phyloP scores from a whole-genome alignment of 2,113 vertebrate genomes.

The Pteropus alecto region DNA sequence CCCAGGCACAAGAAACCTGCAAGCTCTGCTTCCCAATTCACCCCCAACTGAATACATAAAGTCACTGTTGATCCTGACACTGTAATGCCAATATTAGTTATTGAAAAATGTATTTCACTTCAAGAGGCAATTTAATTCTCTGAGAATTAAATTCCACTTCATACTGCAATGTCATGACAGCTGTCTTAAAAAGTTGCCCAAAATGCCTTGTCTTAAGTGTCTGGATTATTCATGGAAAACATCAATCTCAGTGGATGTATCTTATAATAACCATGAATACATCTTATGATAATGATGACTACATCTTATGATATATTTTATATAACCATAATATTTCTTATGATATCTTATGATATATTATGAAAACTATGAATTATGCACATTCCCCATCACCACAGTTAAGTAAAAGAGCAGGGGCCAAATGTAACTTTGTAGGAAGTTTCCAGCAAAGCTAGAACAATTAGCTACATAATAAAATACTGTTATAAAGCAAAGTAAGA shows the following conservation, averaged over 20 bases:
- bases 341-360: background rate
- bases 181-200: conserved; percentile 43
- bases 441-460: background rate
- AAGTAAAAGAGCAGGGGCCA: background rate
- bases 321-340: background rate
- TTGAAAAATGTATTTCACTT: conserved; percentile 4
- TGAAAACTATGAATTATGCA: background rate
- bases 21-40: background rate
- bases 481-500: background rate
- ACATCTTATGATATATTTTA: background rate
- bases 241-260: background rate
- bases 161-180: conserved; percentile 30
- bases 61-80: conserved; percentile 1
- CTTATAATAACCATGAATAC: background rate
- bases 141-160: background rate
- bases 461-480: background rate
- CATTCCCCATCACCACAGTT: background rate
- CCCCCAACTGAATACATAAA: background rate
- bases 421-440: background rate
- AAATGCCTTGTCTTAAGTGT: conserved; percentile 18
- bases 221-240: conserved; percentile 41
- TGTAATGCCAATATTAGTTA: conserved; percentile 37
- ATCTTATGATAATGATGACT: background rate
- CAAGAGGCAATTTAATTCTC: conserved; percentile 26
- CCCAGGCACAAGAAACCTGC: background rate